Evolutionary conservation across 2,113 vertebrate genomes (phyloP).

Genomic region (Lycocorax pyrrhopterus): DNA sequence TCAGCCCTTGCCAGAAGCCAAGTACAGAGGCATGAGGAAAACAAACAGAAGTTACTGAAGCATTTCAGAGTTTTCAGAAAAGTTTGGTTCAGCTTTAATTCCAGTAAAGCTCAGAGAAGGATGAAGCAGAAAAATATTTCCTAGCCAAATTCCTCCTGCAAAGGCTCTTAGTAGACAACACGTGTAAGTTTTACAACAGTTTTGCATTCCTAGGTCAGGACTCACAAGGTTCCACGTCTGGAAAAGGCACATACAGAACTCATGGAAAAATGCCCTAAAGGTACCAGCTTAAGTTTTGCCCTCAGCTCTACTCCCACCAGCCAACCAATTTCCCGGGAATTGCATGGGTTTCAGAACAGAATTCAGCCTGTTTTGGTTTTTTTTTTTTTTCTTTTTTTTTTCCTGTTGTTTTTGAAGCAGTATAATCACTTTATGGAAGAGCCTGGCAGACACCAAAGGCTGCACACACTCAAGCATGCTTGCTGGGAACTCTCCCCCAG

Average conservation of each 20-base stretch:
- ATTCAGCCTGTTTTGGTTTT: neutral
- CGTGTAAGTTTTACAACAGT: neutral
- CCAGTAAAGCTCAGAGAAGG: constrained; percentile 33
- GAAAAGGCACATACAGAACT: neutral
- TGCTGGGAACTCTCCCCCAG: constrained; percentile 51
- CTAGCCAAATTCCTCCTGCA: constrained; percentile 20
- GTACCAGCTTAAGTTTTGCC: neutral
- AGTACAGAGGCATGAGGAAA: constrained; percentile 50
- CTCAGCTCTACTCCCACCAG: neutral
- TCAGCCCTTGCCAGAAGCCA: constrained; percentile 48
- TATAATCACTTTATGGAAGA: constrained; percentile 10
- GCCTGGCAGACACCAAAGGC: constrained; percentile 44
- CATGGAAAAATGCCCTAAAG: neutral
- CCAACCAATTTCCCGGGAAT: neutral
- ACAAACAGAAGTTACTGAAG: constrained; percentile 56
- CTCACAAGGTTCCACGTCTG: neutral
- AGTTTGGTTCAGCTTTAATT: constrained; percentile 47
- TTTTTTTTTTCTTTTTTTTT: neutral
- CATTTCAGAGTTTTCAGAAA: constrained; percentile 59
- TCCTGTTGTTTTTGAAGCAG: neutral
- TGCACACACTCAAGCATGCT: neutral
- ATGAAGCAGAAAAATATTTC: constrained; percentile 28
- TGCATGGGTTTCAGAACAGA: neutral
- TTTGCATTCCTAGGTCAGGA: neutral
- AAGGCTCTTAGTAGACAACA: neutral